Conservation (phyloP, 2,888 invertebrate genomes). For the Hypsopygia costalis region DNA sequence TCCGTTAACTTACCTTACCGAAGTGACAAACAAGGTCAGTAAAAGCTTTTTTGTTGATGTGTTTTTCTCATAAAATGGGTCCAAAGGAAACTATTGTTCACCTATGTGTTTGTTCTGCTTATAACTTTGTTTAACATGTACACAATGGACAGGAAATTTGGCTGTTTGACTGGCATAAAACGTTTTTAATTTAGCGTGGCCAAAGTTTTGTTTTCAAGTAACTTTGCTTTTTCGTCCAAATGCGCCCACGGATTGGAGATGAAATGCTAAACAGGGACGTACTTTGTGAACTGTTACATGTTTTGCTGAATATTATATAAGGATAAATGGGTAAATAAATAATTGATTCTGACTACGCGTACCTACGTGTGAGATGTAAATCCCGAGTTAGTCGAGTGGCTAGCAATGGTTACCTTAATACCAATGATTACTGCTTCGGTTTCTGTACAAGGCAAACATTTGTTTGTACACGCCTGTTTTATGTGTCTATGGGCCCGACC, state of each 20-base stretch:
- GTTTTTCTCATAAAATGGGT: conserved; percentile 7
- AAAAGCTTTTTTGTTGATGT: conserved; percentile 10
- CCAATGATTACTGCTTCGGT: too few relatives aligned
- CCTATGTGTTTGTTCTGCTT: conserved; percentile 2
- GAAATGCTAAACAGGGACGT: conserved; percentile 10
- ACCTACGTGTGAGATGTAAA: too few relatives aligned
- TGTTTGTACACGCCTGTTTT: too few relatives aligned
- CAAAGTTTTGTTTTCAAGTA: conserved; percentile 7
- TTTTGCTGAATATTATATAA: conserved; percentile 9
- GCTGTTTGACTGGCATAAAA: conserved; percentile 3
- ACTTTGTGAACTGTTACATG: conserved; percentile 2
- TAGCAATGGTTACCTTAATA: too few relatives aligned
- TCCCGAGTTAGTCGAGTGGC: too few relatives aligned
- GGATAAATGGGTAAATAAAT: conserved; percentile 4
- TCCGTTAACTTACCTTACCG: conserved; percentile 3
- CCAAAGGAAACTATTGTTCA: conserved; percentile 5
- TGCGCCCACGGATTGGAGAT: conserved; percentile 6
- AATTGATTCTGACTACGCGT: background rate
- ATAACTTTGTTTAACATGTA: background rate
- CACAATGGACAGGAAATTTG: conserved; percentile 3
- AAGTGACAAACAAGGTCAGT: conserved; percentile 7
- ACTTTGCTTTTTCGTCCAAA: conserved; percentile 10
- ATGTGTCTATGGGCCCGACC: too few relatives aligned
- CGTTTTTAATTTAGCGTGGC: conserved; percentile 7
- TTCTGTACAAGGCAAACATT: too few relatives aligned